Percentiles rank a stretch among this genome's conserved stretches.
phyloP scores from a whole-genome alignment of 2,113 vertebrate genomes.

The Ciconia maguari region DNA sequence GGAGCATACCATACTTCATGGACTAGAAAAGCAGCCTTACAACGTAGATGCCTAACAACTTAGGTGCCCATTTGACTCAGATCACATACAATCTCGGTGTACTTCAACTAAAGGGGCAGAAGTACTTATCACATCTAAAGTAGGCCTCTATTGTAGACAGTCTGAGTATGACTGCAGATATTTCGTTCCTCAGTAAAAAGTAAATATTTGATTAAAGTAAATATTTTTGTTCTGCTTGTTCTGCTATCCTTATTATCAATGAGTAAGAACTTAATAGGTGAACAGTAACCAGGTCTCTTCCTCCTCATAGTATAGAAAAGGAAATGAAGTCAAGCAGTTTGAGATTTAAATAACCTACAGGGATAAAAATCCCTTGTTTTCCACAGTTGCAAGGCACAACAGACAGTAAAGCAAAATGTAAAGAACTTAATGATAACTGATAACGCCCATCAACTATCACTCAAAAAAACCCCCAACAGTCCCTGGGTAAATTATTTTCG shows the following conservation, averaged over 20 bases:
- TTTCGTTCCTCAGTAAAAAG: neutral
- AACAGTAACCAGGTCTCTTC: neutral
- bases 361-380: neutral
- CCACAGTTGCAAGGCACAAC: neutral
- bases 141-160: neutral
- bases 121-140: neutral
- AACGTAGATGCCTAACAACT: neutral
- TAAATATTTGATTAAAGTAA: neutral
- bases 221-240: neutral
- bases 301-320: neutral
- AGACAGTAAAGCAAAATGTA: neutral
- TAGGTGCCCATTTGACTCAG: neutral
- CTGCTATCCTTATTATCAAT: neutral
- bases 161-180: neutral
- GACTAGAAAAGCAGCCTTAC: neutral
- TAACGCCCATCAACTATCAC: neutral
- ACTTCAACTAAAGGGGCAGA: neutral
- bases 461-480: neutral
- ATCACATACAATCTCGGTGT: neutral
- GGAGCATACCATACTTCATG: neutral
- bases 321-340: neutral
- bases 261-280: neutral
- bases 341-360: neutral
- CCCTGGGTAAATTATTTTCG: neutral
- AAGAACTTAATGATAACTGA: neutral